phyloP scores from a whole-genome alignment of 1,140 invertebrate species.

The Teleogryllus occipitalis region DNA sequence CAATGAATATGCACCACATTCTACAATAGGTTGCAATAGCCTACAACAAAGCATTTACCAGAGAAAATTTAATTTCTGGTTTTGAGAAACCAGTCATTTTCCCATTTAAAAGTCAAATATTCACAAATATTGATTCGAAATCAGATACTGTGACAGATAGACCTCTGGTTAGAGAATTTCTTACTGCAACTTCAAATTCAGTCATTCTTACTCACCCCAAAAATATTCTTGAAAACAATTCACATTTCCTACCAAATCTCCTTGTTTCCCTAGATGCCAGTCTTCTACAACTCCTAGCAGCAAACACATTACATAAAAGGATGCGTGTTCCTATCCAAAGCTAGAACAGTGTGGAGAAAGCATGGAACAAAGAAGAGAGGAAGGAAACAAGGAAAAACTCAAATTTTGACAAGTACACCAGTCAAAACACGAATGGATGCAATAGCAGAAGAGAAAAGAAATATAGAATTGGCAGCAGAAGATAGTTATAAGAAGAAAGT shows the following conservation, averaged over 20 bases:
- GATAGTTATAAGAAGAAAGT: neutral
- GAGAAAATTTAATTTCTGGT: slow-evolving; percentile 30
- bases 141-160: slow-evolving; percentile 33
- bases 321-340: slow-evolving; percentile 10
- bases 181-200: neutral
- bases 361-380: too few relatives aligned
- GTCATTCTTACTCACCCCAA: neutral
- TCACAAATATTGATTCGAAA: slow-evolving; percentile 31
- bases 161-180: slow-evolving; percentile 18
- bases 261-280: neutral
- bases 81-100: slow-evolving; percentile 29
- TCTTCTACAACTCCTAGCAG: neutral
- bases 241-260: neutral
- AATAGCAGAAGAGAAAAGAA: neutral
- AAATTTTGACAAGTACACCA: slow-evolving; percentile 14
- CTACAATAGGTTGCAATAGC: slow-evolving; percentile 27
- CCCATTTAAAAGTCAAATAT: slow-evolving; percentile 30
- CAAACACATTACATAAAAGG: neutral
- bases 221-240: neutral
- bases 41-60: slow-evolving; percentile 28
- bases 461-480: neutral
- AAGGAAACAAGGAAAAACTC: slow-evolving; percentile 10
- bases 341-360: neutral
- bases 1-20: slow-evolving; percentile 32
- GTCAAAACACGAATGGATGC: slow-evolving; percentile 6